phyloP scores from a whole-genome alignment of 2,797 vertebrate species.

The Dendrocincla fuliginosa region DNA sequence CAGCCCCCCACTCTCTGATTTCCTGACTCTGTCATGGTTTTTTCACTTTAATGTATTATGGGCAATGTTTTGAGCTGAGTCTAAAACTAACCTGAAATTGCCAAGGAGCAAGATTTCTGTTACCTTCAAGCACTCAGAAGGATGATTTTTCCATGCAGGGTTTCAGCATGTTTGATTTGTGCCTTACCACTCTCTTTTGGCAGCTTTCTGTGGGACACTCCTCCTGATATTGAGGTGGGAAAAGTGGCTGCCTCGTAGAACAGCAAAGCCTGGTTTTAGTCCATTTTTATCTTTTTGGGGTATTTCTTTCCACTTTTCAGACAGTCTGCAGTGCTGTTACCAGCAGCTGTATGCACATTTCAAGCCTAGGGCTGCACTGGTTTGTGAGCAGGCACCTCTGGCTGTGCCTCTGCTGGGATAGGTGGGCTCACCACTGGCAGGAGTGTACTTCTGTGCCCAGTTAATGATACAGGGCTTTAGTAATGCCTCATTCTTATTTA shows the following conservation, averaged over 20 bases:
- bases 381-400: not conserved
- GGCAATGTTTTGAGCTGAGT: not conserved
- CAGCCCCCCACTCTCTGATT: not conserved
- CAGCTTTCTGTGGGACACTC: not conserved
- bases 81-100: not conserved
- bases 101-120: not conserved
- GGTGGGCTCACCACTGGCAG: not conserved
- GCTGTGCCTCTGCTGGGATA: not conserved
- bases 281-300: not conserved
- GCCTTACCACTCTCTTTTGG: fast-evolving
- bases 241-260: not conserved
- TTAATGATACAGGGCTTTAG: not conserved
- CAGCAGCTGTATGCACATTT: not conserved
- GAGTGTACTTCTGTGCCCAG: fast-evolving
- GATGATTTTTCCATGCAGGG: not conserved
- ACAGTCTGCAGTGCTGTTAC: not conserved
- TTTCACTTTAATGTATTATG: not conserved
- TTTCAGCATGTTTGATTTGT: not conserved
- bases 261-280: not conserved
- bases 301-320: not conserved
- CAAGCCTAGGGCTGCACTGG: not conserved
- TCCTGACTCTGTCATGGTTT: not conserved
- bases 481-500: not conserved
- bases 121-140: not conserved
- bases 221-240: not conserved